phyloP scores from a whole-genome alignment of 2,113 vertebrate species.

The Pseudopipra pipra region DNA sequence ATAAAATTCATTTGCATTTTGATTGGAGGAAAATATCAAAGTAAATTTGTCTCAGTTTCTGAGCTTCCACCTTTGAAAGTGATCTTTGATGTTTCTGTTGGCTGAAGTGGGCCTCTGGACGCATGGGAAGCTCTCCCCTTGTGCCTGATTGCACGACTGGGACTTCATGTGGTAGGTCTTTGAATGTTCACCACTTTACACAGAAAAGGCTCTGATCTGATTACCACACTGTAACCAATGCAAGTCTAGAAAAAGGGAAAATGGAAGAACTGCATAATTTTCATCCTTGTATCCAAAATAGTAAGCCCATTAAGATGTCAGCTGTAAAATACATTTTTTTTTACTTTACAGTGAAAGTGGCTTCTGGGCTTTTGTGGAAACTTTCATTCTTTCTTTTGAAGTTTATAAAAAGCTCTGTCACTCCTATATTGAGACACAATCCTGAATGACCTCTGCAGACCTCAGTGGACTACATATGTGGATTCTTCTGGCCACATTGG shows the following conservation, averaged over 20 bases:
- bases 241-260: background rate
- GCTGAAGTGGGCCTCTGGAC: background rate
- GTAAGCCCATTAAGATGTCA: background rate
- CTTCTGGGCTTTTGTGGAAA: constrained; percentile 32
- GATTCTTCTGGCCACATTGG: background rate
- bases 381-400: constrained; percentile 21
- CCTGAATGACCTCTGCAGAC: background rate
- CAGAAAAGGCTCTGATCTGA: constrained; percentile 5
- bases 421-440: background rate
- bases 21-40: background rate
- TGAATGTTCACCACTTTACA: constrained; percentile 21
- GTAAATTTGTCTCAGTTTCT: background rate
- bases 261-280: constrained; percentile 29
- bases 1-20: background rate
- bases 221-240: background rate
- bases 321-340: background rate
- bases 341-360: background rate
- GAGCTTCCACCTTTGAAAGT: background rate
- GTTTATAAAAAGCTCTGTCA: constrained; percentile 29
- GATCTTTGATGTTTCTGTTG: constrained; percentile 28
- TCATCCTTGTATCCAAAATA: background rate
- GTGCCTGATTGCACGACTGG: background rate
- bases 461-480: background rate
- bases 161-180: constrained; percentile 50
- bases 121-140: background rate